Base-by-base conservation (phyloP, 1,140 invertebrate genomes). In the Leucophenga varia region DNA sequence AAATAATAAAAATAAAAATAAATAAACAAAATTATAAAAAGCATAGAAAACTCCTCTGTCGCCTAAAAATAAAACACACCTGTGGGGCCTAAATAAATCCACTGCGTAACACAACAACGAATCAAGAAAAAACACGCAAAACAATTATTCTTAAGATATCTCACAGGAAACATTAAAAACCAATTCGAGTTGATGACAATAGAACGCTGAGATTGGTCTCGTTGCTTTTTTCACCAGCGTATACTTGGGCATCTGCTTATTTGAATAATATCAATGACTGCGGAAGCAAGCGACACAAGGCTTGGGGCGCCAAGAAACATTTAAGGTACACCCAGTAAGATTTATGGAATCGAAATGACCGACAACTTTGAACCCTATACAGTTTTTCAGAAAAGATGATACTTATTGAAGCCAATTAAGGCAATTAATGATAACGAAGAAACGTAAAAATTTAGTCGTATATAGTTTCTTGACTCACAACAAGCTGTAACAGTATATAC, bases 101-200 rank as follows among this genome's bases (percentile, higher is more conserved):
- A 20, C 31, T n/a, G 32, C n/a, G 22, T 5, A 48, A 47, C 49
- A 47, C 46, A 17, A 50, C 16, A 40, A 38, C 30, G 25, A 59
- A 61, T 61, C 64, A 64, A 55, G 53, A 55, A 61, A 34, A 67
- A 72, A 73, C 64, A 72, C 59, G 64, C 69, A 69, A 72, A 73
- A 73, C 69, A 73, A 73, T 73, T 73, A 73, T 72, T 73, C 70
- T 73, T 72, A 73, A 73, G 61, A 64, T 72, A 73, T 72, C 70
- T 73, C 70, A 55, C 52, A 63, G 69, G 70, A 71, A 73, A 70
- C 70, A 73, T 73, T 73, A 73, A 73, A 73, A 72, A 67, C 70
- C 70, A 73, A 73, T 73, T 72, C 67, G 61, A 63, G 54, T 61
- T 72, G 70, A 72, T 73, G 69, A 72, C 69, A 72, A 72, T 69